A percentile compares a stretch with the other conserved stretches of the same genome.
These are phyloP conservation scores for Liparis tanakae DNA, from an alignment of 2,797 vertebrate genomes.

Conservation along the genomic window DNA sequence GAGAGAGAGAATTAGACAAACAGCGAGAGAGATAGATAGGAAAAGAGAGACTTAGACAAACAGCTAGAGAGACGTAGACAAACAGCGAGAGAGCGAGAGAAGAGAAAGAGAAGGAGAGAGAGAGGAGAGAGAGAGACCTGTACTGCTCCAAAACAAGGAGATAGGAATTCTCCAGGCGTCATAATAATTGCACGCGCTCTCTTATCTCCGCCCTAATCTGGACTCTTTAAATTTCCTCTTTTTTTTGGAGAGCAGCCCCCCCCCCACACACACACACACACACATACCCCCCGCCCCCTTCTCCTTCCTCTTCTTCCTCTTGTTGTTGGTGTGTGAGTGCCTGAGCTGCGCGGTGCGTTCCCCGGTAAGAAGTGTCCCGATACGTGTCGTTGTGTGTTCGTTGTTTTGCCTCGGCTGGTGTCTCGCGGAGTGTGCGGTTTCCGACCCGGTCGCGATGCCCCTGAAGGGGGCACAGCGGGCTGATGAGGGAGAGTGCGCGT, in stretches of 20 bases:
- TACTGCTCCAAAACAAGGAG: constrained; percentile 70
- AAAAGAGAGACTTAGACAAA: no score
- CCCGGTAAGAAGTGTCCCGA: constrained; percentile 75
- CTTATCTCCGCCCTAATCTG: constrained; percentile 54
- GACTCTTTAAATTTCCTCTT: constrained; percentile 44
- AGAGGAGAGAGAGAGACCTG: constrained; percentile 78
- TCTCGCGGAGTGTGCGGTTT: constrained; percentile 28
- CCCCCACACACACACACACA: no score
- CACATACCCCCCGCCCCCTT: no score
- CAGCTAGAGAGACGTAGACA: not conserved
- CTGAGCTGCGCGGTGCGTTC: constrained; percentile 51
- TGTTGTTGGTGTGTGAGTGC: constrained; percentile 9
- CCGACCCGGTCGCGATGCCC: constrained; percentile 46
- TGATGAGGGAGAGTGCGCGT: constrained; percentile 51
- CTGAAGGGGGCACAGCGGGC: constrained; percentile 23
- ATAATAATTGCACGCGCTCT: constrained; percentile 46
- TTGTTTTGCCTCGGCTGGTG: constrained; percentile 42
- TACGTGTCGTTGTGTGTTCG: constrained; percentile 59
- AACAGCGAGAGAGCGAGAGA: constrained; percentile 7
- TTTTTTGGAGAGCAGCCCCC: constrained; percentile 35
- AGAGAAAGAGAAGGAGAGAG: constrained; percentile 47
- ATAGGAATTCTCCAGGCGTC: constrained; percentile 68
- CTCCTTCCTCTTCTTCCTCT: not conserved
- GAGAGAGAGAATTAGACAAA: not conserved
- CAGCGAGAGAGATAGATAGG: constrained; percentile 62